Percentiles rank a stretch among this genome's conserved stretches.
phyloP scores from a whole-genome alignment of 1,140 invertebrate genomes.

The Amyelois transitella region DNA sequence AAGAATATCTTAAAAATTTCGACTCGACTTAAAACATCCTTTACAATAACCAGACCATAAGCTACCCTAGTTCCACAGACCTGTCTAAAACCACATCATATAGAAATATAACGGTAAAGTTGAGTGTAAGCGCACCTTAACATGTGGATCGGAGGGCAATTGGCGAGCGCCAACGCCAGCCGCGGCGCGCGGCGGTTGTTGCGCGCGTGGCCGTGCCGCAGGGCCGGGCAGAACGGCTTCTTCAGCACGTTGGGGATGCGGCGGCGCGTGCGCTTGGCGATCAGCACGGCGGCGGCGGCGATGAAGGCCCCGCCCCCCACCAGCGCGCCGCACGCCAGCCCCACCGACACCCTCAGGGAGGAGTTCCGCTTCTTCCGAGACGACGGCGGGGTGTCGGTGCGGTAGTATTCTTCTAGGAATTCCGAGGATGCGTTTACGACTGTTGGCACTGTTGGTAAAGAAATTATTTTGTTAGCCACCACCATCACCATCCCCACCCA shows the following conservation, averaged over 20 bases:
- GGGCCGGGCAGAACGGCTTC: conserved; percentile 55
- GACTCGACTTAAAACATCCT: not conserved
- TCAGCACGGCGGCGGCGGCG: conserved; percentile 81
- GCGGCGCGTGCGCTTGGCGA: conserved; percentile 83
- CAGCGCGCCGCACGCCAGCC: conserved; percentile 85
- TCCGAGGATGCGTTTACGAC: conserved; percentile 48
- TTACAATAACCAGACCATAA: too few relatives aligned
- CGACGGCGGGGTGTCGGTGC: conserved; percentile 60
- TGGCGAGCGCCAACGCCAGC: conserved; percentile 52
- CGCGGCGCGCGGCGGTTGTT: conserved; percentile 52
- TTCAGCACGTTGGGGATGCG: conserved; percentile 54
- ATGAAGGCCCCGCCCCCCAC: conserved; percentile 50
- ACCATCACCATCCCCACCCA: too few relatives aligned
- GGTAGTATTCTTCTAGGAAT: conserved; percentile 62
- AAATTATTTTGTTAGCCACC: too few relatives aligned
- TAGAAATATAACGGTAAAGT: not conserved
- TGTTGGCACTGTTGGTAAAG: conserved; percentile 49
- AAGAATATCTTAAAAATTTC: too few relatives aligned
- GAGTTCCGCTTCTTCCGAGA: conserved; percentile 80
- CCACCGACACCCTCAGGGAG: conserved; percentile 82
- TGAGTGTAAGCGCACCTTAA: conserved; percentile 35
- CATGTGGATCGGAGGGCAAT: conserved; percentile 65
- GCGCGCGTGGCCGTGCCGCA: conserved; percentile 36
- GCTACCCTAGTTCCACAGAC: too few relatives aligned
- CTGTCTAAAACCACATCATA: too few relatives aligned